Evolutionary conservation across 2,888 invertebrate genomes (phyloP).

Genomic region (Tribolium freemani): DNA sequence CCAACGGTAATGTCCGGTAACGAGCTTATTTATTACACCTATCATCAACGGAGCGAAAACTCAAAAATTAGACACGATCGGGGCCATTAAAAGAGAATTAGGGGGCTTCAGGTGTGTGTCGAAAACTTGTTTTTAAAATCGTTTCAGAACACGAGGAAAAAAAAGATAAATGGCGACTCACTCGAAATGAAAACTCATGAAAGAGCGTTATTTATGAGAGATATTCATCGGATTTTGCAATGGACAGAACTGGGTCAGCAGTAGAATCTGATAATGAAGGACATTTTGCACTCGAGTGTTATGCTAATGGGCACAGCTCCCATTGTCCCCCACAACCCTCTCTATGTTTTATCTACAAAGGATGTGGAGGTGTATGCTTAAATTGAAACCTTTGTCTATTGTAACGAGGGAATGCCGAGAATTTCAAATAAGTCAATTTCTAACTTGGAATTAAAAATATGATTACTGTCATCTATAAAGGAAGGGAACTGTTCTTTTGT

Average conservation of each 20-base stretch:
- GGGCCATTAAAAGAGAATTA: conserved; percentile 8
- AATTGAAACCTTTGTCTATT: background rate
- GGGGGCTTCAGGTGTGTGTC: background rate
- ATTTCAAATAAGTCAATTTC: background rate
- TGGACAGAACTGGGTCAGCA: conserved; percentile 7
- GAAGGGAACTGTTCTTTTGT: background rate
- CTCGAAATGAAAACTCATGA: background rate
- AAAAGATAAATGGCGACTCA: background rate
- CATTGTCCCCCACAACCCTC: background rate
- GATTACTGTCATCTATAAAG: background rate
- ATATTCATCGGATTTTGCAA: background rate
- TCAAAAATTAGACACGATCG: conserved; percentile 1
- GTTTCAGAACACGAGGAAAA: background rate
- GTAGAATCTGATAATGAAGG: conserved; percentile 8
- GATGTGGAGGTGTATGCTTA: background rate
- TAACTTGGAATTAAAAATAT: background rate
- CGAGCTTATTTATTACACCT: background rate
- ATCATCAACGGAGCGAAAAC: conserved; percentile 7
- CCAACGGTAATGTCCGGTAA: background rate
- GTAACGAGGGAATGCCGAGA: background rate
- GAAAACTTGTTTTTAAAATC: background rate
- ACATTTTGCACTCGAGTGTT: background rate
- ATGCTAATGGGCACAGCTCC: conserved; percentile 1
- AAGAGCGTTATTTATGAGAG: background rate
- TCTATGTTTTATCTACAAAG: background rate